phyloP scores from a whole-genome alignment of 2,113 vertebrate genomes.

The Alaudala cheleensis region DNA sequence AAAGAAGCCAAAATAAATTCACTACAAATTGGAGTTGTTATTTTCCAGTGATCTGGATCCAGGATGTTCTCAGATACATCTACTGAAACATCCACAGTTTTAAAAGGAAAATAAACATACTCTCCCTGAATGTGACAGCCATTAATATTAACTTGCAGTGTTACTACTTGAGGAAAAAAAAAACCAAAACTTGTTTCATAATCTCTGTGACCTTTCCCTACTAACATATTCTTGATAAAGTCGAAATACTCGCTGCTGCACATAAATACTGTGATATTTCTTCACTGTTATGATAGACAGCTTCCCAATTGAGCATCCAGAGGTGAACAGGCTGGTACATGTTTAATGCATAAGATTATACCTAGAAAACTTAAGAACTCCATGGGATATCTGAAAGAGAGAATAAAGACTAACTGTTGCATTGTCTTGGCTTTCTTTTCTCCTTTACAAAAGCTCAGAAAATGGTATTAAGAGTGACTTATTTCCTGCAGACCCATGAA shows the following conservation, averaged over 20 bases:
- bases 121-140: background rate
- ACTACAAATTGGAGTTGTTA: background rate
- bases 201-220: slow-evolving; percentile 29
- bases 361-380: slow-evolving; percentile 16
- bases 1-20: background rate
- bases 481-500: background rate
- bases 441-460: background rate
- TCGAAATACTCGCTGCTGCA: background rate
- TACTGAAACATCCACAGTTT: background rate
- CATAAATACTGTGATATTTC: slow-evolving; percentile 18
- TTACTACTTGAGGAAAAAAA: background rate
- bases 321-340: background rate
- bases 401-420: background rate
- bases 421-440: background rate
- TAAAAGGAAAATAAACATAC: background rate
- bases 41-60: background rate
- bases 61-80: background rate
- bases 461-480: background rate
- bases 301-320: background rate
- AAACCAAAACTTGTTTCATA: background rate
- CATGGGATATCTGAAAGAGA: background rate
- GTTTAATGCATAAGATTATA: background rate
- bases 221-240: slow-evolving; percentile 18
- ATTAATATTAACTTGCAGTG: background rate
- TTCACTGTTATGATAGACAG: background rate